A percentile compares a stretch with the other conserved stretches of the same genome.
Conservation (phyloP, 2,797 vertebrate genomes). For the Mycteria americana region DNA sequence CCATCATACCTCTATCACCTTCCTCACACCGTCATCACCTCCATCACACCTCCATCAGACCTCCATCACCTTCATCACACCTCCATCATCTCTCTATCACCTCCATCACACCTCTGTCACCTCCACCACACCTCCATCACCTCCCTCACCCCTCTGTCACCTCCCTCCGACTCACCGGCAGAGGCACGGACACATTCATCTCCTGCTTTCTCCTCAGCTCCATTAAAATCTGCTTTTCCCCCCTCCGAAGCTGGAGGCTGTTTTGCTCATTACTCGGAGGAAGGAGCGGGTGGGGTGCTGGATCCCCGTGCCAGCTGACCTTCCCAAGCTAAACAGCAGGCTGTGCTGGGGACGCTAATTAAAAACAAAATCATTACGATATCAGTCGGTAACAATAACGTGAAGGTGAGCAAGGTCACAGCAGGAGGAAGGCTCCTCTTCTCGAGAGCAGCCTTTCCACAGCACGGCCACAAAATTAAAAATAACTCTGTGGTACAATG, state of each 20-base stretch:
- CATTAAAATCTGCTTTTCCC: not conserved
- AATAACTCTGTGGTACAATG: fast-evolving
- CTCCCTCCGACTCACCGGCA: fast-evolving
- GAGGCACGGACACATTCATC: fast-evolving
- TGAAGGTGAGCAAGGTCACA: fast-evolving
- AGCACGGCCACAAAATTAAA: fast-evolving
- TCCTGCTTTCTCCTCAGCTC: fast-evolving
- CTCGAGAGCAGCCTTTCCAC: not conserved
- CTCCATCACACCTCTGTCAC: too few species aligned
- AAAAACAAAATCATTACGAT: not conserved
- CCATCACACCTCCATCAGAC: not conserved
- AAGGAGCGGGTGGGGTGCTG: not conserved
- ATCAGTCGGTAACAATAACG: fast-evolving
- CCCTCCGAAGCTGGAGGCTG: fast-evolving
- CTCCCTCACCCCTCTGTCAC: not conserved
- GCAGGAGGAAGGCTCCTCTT: not conserved
- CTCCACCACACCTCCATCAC: too few species aligned
- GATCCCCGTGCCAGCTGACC: fast-evolving
- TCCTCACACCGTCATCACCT: too few species aligned
- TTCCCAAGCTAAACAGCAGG: not conserved
- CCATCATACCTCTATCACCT: not conserved
- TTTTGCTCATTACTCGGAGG: not conserved
- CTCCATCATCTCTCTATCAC: not conserved
- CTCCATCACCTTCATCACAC: not conserved
- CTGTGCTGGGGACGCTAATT: fast-evolving